Evolutionary conservation across 2,888 invertebrate genomes (phyloP).

Genomic region (Dynastes tityus): DNA sequence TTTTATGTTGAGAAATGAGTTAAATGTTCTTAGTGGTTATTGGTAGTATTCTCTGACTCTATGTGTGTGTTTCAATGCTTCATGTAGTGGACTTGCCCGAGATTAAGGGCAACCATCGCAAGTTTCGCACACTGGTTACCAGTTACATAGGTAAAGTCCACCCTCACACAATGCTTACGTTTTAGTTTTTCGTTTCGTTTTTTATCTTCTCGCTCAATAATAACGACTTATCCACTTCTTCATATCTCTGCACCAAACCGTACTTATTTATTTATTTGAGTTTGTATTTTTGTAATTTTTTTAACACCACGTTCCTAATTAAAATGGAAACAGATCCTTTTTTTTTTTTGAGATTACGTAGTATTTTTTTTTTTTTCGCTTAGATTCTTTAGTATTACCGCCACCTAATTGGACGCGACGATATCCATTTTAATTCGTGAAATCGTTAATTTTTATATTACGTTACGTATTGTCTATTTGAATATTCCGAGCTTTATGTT

Average conservation of each 20-base stretch:
- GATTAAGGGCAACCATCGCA: slow-evolving; percentile 98
- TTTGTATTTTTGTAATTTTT: not conserved
- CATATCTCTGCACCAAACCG: slow-evolving; percentile 23
- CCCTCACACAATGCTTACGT: slow-evolving; percentile 51
- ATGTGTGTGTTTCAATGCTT: slow-evolving; percentile 71
- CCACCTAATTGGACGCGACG: no score
- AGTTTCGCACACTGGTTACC: slow-evolving; percentile 99
- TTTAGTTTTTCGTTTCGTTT: slow-evolving; percentile 51
- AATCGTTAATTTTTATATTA: no score
- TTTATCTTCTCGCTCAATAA: no score
- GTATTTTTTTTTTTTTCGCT: no score
- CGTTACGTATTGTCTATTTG: no score
- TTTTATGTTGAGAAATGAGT: slow-evolving; percentile 46
- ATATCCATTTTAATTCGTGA: no score
- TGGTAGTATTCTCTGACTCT: slow-evolving; percentile 58
- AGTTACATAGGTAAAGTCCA: slow-evolving; percentile 95
- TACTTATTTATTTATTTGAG: not conserved
- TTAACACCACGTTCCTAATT: not conserved
- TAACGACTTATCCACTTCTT: not conserved
- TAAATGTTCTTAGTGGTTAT: slow-evolving; percentile 49
- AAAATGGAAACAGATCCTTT: slow-evolving; percentile 19
- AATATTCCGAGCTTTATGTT: no score
- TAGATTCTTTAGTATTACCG: not conserved
- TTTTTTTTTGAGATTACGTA: not conserved
- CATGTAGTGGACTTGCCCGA: slow-evolving; percentile 96